Evolutionary conservation across 2,113 vertebrate genomes (phyloP).

Genomic region (Calyptommatus sinebrachiatus): DNA sequence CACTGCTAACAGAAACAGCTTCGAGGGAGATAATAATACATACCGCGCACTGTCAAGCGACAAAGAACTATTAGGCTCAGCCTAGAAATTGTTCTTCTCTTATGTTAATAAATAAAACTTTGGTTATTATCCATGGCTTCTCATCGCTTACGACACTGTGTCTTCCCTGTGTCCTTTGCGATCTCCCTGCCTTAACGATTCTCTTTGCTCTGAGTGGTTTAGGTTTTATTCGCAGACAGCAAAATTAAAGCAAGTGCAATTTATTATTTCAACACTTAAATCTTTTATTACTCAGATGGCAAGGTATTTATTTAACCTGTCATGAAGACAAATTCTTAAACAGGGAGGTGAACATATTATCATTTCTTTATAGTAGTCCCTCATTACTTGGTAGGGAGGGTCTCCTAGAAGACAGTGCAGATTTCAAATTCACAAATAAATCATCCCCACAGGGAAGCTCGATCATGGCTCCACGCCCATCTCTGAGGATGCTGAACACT

Average conservation of each 20-base stretch:
- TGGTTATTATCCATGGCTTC: constrained; percentile 11
- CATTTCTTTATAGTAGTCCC: neutral
- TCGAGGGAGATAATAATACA: constrained; percentile 17
- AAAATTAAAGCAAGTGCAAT: neutral
- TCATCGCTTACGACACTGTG: constrained; percentile 1
- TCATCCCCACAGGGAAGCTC: too few species aligned
- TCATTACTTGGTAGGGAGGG: too few species aligned
- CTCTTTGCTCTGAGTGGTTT: neutral
- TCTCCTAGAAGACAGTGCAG: too few species aligned
- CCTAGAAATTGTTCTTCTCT: constrained; percentile 9
- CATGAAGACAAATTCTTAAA: neutral
- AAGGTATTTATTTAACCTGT: neutral
- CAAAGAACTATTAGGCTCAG: neutral
- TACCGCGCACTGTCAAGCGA: constrained; percentile 18
- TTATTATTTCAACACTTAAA: neutral
- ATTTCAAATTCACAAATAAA: too few species aligned
- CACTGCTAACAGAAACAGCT: constrained; percentile 38
- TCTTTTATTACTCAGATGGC: neutral
- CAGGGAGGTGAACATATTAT: neutral
- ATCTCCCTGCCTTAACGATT: constrained; percentile 25
- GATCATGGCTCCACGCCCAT: too few species aligned
- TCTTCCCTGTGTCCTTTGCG: constrained; percentile 18
- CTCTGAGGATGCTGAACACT: too few species aligned
- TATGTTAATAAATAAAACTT: constrained; percentile 19
- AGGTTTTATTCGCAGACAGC: neutral